A percentile compares a stretch with the other conserved stretches of the same genome.
Evolutionary conservation across 2,797 vertebrate species (phyloP).

Genomic region (Podarcis lilfordi): DNA sequence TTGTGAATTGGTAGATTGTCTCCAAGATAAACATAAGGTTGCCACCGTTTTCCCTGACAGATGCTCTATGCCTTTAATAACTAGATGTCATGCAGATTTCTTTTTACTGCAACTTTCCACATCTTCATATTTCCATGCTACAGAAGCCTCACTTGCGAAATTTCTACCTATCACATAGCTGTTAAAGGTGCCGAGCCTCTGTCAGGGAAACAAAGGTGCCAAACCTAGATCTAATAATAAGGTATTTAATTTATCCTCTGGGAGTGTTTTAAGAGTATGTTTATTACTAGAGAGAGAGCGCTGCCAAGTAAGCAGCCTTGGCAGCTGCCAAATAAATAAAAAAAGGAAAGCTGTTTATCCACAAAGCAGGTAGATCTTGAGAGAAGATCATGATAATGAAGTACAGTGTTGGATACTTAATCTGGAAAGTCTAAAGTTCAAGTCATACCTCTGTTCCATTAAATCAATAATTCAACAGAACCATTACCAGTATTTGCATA

Average conservation of each 20-base stretch:
- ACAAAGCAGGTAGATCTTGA: background rate
- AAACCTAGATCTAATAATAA: conserved; percentile 4
- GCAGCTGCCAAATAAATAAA: conserved; percentile 12
- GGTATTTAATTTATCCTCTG: background rate
- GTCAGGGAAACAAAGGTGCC: background rate
- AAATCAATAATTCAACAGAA: conserved; percentile 12
- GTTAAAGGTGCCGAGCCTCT: background rate
- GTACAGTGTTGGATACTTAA: conserved; percentile 6
- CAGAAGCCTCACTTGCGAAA: background rate
- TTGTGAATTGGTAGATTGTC: background rate
- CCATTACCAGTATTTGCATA: background rate
- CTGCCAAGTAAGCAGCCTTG: conserved; percentile 1
- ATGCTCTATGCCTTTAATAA: background rate
- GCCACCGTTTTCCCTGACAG: background rate
- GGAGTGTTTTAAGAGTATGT: conserved; percentile 14
- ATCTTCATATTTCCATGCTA: background rate
- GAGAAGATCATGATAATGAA: conserved; percentile 23
- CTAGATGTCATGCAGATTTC: background rate
- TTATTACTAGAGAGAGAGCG: conserved; percentile 14
- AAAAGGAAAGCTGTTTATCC: conserved; percentile 29
- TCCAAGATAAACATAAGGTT: background rate
- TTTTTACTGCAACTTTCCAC: background rate
- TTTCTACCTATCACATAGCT: conserved; percentile 1
- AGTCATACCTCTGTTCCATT: background rate
- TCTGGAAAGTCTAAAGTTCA: conserved; percentile 8